Evolutionary conservation across 1,140 invertebrate species (phyloP), one percentile per base, ranked within the genome.

Genomic region (Rhizoglyphus robini): DNA sequence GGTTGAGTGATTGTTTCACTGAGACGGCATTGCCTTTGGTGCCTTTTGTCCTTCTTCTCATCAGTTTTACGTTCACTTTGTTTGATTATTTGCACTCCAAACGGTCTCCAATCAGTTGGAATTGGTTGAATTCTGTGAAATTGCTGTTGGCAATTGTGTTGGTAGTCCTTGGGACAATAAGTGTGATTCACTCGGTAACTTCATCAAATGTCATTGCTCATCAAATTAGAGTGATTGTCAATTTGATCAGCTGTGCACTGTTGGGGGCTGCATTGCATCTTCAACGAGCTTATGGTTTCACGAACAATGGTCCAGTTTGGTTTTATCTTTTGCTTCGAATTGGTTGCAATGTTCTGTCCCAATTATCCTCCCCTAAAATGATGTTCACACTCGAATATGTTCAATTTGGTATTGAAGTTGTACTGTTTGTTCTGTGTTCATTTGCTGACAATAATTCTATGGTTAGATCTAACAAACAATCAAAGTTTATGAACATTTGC

Each of bases 1-100:
- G 90, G 73, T 81, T 95, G 54, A 88, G 88, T 63, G 77, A 80
- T 75, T 95, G 90, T 76, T 91, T 94, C 76, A 85, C 94, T 74
- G 84, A 86, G 75, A 93, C 90, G 2, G 83, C 87, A 0, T 74
- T 96, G 36, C 77, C 90, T 54, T 94, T 90, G 89, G 75, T 83
- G 38, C 92, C 94, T 4, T 93, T 88, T 76, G 73, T 81, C 20
- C 91, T 90, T 75, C 76, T 95, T 2, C 92, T 88, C 86, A 60
- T 84, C 0, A 85, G 29, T 5, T n/a, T 38, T 8, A 20, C 49
- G 3, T 46, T 11, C 29, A 36, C 58, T 36, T 5, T 61, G 11
- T 59, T 36, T 32, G 51, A 54, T 25, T 32, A 54, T 32, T 54
- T 32, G 20, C 8, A 54, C 15, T 27, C 23, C 20, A 54, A 54